Conservation (phyloP, 92 coral and sea anemone species). For the Actinostola sp. region DNA sequence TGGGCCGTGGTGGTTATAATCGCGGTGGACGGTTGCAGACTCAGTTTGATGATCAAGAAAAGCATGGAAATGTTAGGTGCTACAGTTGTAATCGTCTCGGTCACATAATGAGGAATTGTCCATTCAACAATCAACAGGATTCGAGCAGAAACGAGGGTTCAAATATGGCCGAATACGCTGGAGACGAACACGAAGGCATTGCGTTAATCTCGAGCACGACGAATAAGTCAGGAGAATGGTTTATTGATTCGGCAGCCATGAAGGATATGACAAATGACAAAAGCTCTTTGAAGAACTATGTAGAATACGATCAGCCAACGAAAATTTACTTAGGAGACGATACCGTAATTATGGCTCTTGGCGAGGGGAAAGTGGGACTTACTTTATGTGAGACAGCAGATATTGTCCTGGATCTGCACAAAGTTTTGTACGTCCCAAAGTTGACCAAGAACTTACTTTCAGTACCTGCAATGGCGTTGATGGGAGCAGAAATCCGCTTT, state of each 20-base stretch:
- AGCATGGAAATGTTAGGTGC: too few species aligned
- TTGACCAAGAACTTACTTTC: slow-evolving; percentile 51
- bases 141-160: too few species aligned
- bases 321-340: slow-evolving; percentile 60
- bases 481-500: slow-evolving; percentile 48
- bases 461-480: slow-evolving; percentile 55
- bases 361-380: slow-evolving; percentile 59
- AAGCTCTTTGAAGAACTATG: slow-evolving; percentile 50
- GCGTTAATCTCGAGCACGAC: slow-evolving; percentile 52
- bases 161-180: too few species aligned
- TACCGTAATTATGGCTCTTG: slow-evolving; percentile 46
- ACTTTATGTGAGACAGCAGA: slow-evolving; percentile 23
- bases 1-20: too few species aligned
- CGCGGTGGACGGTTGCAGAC: too few species aligned
- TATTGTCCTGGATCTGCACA: slow-evolving; percentile 40
- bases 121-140: too few species aligned
- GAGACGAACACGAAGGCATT: slow-evolving; percentile 59
- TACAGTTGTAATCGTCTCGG: too few species aligned
- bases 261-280: slow-evolving; percentile 61
- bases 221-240: slow-evolving; percentile 43
- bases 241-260: slow-evolving; percentile 75
- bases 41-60: too few species aligned
- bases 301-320: slow-evolving; percentile 50
- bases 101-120: too few species aligned
- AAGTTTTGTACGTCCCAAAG: slow-evolving; percentile 54